Evolutionary conservation across 2,888 invertebrate species (phyloP).

Genomic region (Trisateles emortualis): DNA sequence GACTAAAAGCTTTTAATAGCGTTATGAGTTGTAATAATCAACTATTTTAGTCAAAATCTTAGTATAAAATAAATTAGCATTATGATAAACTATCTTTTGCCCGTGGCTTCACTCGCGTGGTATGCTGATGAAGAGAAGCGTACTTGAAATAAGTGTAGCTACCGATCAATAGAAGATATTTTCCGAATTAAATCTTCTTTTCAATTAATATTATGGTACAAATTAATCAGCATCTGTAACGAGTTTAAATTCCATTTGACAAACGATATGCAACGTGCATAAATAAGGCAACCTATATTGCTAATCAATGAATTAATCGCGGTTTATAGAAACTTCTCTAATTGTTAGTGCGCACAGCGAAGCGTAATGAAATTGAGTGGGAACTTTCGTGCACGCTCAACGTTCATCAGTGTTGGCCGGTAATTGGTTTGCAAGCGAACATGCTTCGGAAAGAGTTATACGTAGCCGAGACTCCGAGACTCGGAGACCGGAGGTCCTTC

Average conservation of each 20-base stretch:
- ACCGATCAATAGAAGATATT: background rate
- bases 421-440: conserved; percentile 78
- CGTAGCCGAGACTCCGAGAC: conserved; percentile 52
- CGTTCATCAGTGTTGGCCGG: conserved; percentile 73
- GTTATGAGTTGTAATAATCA: background rate
- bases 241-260: conserved; percentile 9
- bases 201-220: background rate
- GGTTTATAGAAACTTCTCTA: conserved; percentile 67
- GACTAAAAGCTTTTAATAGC: conserved; percentile 59
- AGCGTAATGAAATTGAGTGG: conserved; percentile 75
- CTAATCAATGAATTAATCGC: conserved; percentile 63
- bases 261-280: conserved; percentile 25
- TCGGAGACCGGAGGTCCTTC: conserved; percentile 71
- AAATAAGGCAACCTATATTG: conserved; percentile 37
- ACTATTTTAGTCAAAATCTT: background rate
- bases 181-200: background rate
- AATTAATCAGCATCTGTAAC: background rate
- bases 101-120: too few relatives aligned
- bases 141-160: background rate
- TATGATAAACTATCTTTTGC: too few relatives aligned
- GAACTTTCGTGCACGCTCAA: conserved; percentile 72
- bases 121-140: too few relatives aligned
- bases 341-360: conserved; percentile 69
- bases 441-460: conserved; percentile 65
- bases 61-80: too few relatives aligned